These are phyloP conservation scores for Ceyx erithaca DNA, from an alignment of 2,797 vertebrate species.

Conservation along the genomic window DNA sequence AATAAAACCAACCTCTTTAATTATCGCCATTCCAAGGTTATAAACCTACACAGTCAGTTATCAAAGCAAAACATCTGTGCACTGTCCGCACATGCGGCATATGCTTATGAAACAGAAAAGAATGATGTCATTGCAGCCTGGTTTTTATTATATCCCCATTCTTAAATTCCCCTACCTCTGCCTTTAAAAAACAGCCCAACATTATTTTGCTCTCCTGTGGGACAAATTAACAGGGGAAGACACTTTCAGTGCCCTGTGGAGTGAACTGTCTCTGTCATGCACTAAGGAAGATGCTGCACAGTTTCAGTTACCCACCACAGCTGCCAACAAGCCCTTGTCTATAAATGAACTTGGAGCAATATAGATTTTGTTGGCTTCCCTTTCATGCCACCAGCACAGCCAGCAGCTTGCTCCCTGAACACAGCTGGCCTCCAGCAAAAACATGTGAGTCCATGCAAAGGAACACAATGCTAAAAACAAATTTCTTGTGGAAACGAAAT, in stretches of 20 bases:
- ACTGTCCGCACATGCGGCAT: slow-evolving; percentile 20
- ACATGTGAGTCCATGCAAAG: accelerated
- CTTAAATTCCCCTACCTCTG: background rate
- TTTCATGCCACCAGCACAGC: background rate
- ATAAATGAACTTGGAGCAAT: background rate
- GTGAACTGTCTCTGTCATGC: accelerated
- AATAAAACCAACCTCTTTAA: background rate
- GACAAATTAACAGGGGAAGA: background rate
- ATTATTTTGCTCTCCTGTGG: background rate
- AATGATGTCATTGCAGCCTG: slow-evolving; percentile 56
- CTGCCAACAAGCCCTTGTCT: background rate
- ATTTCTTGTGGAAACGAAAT: background rate
- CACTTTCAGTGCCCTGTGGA: background rate
- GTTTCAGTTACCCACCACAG: background rate
- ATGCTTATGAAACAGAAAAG: slow-evolving; percentile 14
- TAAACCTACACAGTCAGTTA: slow-evolving; percentile 36
- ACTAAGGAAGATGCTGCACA: background rate
- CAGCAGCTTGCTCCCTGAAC: background rate
- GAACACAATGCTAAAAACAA: accelerated
- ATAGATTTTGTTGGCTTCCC: background rate
- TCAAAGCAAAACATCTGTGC: slow-evolving; percentile 26
- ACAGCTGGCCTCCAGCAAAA: background rate
- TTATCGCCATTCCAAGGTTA: background rate
- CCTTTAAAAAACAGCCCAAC: background rate
- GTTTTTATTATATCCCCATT: slow-evolving; percentile 35